phyloP scores from a whole-genome alignment of 2,797 vertebrate species.

The Babyrousa celebensis region DNA sequence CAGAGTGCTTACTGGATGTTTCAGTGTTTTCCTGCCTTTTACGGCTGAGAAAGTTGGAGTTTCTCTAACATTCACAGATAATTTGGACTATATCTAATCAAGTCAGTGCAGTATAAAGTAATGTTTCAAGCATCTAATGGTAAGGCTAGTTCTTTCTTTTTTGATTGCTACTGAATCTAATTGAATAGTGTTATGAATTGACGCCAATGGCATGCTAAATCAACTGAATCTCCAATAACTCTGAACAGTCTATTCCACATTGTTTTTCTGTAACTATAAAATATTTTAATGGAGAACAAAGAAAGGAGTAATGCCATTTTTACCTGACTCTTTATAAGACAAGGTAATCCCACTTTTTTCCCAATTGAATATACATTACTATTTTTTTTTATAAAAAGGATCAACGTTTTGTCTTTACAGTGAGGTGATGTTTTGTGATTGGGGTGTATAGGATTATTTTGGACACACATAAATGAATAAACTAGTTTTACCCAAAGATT shows the following conservation, averaged over 20 bases:
- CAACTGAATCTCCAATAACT: slow-evolving; percentile 71
- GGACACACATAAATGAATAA: not conserved
- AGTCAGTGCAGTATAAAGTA: not conserved
- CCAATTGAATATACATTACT: slow-evolving; percentile 28
- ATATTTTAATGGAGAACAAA: slow-evolving; percentile 82
- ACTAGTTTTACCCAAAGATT: not conserved
- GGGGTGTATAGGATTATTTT: not conserved
- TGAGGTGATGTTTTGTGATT: slow-evolving; percentile 66
- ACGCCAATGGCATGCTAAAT: slow-evolving; percentile 70
- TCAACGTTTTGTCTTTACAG: slow-evolving; percentile 64
- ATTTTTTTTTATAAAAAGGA: slow-evolving; percentile 68
- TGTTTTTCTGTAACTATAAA: slow-evolving; percentile 79
- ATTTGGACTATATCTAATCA: slow-evolving; percentile 68
- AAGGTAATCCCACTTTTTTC: slow-evolving; percentile 22
- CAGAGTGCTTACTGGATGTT: not conserved
- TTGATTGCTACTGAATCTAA: slow-evolving; percentile 78
- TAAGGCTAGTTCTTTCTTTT: slow-evolving; percentile 62
- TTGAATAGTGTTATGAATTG: slow-evolving; percentile 77
- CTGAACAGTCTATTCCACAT: slow-evolving; percentile 68
- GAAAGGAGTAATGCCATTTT: slow-evolving; percentile 39
- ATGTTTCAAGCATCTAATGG: slow-evolving; percentile 57
- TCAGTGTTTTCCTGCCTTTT: not conserved
- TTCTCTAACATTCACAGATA: slow-evolving; percentile 61
- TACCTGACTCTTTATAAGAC: slow-evolving; percentile 69
- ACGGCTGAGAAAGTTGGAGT: not conserved